phyloP scores from a whole-genome alignment of 2,888 invertebrate species.

The Nymphalis c-album region DNA sequence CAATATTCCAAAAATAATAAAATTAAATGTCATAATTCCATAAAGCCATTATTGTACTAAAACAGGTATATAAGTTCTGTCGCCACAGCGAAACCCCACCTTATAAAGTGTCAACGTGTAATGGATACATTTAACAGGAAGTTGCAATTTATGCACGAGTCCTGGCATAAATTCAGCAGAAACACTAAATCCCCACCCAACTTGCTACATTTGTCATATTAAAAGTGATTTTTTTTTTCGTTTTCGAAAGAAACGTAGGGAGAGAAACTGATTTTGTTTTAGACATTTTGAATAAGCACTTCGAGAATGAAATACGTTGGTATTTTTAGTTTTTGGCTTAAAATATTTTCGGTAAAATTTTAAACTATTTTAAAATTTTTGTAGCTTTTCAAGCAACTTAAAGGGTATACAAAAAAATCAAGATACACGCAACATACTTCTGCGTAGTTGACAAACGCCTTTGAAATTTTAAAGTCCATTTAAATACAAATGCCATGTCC shows the following conservation, averaged over 20 bases:
- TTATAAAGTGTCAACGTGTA: conserved; percentile 66
- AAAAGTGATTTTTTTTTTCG: conserved; percentile 22
- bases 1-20: not conserved
- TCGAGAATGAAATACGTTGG: not conserved
- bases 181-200: conserved; percentile 49
- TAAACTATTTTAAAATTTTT: not conserved
- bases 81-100: conserved; percentile 42
- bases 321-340: not conserved
- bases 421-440: too few relatives aligned
- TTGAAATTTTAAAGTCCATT: not conserved
- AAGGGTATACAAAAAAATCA: too few relatives aligned
- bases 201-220: conserved; percentile 47
- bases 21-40: not conserved
- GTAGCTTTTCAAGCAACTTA: not conserved
- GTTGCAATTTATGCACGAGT: conserved; percentile 69
- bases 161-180: conserved; percentile 62
- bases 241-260: conserved; percentile 13
- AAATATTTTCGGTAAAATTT: not conserved
- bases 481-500: conserved; percentile 1
- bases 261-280: conserved; percentile 2
- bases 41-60: not conserved
- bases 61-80: conserved; percentile 9
- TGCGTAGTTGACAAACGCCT: not conserved
- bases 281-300: conserved; percentile 7
- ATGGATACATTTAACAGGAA: conserved; percentile 74